Percentiles rank a stretch among this genome's conserved stretches.
Evolutionary conservation across 2,888 invertebrate genomes (phyloP).

Genomic region (Agrochola lota): DNA sequence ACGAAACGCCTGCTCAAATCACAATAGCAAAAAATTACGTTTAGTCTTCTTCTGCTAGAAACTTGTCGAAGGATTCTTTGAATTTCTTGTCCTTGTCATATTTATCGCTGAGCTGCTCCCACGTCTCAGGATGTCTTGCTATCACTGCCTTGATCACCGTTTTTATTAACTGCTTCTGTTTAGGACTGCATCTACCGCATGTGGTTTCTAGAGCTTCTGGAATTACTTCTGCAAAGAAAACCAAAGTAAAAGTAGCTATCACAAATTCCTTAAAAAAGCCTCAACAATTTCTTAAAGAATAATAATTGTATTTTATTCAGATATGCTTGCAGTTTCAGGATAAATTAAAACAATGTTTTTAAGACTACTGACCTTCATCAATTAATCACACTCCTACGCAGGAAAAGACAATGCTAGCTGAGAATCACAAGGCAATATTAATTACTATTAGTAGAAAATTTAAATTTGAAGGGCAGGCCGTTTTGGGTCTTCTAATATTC

Average conservation of each 20-base stretch:
- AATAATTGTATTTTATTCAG: neutral
- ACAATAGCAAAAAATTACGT: constrained; percentile 11
- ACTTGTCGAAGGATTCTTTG: constrained; percentile 90
- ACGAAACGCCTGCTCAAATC: constrained; percentile 22
- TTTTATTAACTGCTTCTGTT: constrained; percentile 90
- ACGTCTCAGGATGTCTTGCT: constrained; percentile 91
- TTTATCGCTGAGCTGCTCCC: constrained; percentile 92
- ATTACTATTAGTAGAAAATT: neutral
- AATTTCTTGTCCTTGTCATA: constrained; percentile 93
- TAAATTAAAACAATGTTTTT: neutral
- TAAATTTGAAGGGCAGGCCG: too few relatives aligned
- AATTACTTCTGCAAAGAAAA: constrained; percentile 90
- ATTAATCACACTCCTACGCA: neutral
- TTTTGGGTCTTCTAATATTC: neutral
- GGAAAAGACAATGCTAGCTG: neutral
- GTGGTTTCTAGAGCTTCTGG: constrained; percentile 93
- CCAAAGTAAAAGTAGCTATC: neutral
- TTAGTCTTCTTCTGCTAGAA: constrained; percentile 80
- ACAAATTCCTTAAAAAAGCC: neutral
- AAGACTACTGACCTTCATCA: too few relatives aligned
- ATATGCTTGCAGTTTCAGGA: neutral
- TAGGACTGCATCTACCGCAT: constrained; percentile 92
- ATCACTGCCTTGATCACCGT: constrained; percentile 92
- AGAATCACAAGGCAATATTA: neutral
- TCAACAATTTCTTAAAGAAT: too few relatives aligned